phyloP scores from a whole-genome alignment of 1,140 invertebrate species.

The Agrypnia vestita region DNA sequence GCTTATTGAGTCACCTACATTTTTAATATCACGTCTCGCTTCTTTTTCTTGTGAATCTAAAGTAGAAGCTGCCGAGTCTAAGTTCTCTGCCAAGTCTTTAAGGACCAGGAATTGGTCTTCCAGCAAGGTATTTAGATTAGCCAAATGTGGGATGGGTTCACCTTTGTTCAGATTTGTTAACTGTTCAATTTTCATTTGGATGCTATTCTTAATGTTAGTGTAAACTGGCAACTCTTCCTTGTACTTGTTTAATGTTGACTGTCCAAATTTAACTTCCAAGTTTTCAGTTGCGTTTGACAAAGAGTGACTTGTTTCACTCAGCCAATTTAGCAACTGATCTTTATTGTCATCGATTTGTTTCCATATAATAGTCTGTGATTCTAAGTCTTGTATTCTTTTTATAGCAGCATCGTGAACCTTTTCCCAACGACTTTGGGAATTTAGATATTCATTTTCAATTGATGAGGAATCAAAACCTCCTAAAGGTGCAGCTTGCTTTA shows the following conservation, averaged over 20 bases:
- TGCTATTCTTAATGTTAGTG: slow-evolving; percentile 82
- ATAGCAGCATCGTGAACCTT: slow-evolving; percentile 80
- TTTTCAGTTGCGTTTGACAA: slow-evolving; percentile 83
- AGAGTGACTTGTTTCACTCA: slow-evolving; percentile 84
- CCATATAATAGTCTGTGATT: slow-evolving; percentile 92
- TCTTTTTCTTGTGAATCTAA: slow-evolving; percentile 83
- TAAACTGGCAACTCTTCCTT: slow-evolving; percentile 89
- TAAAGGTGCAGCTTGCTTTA: slow-evolving; percentile 83
- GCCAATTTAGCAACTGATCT: slow-evolving; percentile 88
- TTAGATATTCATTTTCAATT: slow-evolving; percentile 78
- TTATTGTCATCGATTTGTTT: slow-evolving; percentile 91
- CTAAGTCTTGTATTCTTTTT: slow-evolving; percentile 83
- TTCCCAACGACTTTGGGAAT: slow-evolving; percentile 82
- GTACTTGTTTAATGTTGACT: slow-evolving; percentile 85
- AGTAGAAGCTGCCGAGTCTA: slow-evolving; percentile 81
- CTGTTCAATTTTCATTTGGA: slow-evolving; percentile 86
- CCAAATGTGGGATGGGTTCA: slow-evolving; percentile 79
- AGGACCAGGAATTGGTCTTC: slow-evolving; percentile 86
- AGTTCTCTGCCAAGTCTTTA: slow-evolving; percentile 80
- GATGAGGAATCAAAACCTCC: slow-evolving; percentile 80
- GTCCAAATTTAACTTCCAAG: slow-evolving; percentile 86
- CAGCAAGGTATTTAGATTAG: slow-evolving; percentile 80
- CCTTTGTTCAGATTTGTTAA: slow-evolving; percentile 86
- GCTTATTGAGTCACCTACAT: slow-evolving; percentile 78
- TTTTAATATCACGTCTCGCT: slow-evolving; percentile 82